Evolutionary conservation across 2,797 vertebrate genomes (phyloP), one percentile per base, ranked within the genome.

Genomic region (Pipistrellus pygmaeus): DNA sequence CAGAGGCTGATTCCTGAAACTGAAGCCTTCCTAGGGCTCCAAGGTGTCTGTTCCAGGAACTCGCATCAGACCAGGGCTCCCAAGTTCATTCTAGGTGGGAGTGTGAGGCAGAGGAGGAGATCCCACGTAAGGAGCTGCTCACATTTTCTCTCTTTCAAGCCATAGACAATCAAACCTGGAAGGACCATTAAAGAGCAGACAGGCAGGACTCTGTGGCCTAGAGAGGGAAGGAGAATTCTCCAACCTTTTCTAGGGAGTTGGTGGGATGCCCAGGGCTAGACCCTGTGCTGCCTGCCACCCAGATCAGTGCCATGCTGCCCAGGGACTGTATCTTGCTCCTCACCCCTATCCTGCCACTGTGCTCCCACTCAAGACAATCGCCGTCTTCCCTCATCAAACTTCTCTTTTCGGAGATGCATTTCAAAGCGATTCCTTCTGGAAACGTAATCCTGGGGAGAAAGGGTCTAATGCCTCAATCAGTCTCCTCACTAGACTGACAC

Each of bases 321-420:
- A 57, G 85, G 32, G 32, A 57, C 68, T 46, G 0, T 21, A 13
- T 3, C 30, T 20, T 11, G 3, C 1, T 76, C 73, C 68, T 91
- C 44, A 84, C 75, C 78, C 75, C 68, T 17, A 9, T 21, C 55
- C 51, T 62, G 44, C 57, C 71, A 30, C 41, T 14, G 0, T 9
- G 38, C 60, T 85, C 55, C 85, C 77, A 57, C 51, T 32, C 13
- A 41, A 87, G 1, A 18, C 80, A 77, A 71, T n/a, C 0, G 0
- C 51, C 73, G 13, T 94, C 93, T 88, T 68, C 86, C 12, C 0
- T 35, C 38, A 57, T 96, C 53, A 93, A 96, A 97, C 93, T 97
- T 97, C 46, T 55, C n/a, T 78, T 93, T 95, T 94, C 62, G 76
- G 66, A 72, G 92, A 94, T 0, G 1, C 11, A 14, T 3, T 81